These are phyloP conservation scores for Antheraea pernyi DNA, from an alignment of 1,140 invertebrate species.

Conservation along the genomic window DNA sequence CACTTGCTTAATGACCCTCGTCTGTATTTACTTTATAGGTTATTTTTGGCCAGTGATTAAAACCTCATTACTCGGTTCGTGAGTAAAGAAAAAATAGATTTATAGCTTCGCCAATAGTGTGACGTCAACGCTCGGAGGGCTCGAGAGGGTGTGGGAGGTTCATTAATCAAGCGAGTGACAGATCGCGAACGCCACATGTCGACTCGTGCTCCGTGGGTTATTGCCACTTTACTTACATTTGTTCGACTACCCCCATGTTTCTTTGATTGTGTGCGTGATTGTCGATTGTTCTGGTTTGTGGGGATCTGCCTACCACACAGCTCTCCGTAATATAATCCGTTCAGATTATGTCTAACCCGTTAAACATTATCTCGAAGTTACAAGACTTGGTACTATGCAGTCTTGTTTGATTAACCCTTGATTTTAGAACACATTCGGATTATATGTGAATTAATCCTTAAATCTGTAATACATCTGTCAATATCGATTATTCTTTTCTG, in stretches of 20 bases:
- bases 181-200: conserved; percentile 11
- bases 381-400: not conserved
- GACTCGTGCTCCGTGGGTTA: conserved; percentile 1
- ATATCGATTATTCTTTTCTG: no score
- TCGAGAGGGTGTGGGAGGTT: conserved; percentile 8
- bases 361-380: not conserved
- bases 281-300: not conserved
- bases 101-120: conserved; percentile 1
- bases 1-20: no score
- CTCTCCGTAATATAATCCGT: not conserved
- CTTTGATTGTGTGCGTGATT: conserved; percentile 1
- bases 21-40: no score
- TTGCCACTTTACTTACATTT: conserved; percentile 7
- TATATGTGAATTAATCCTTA: no score
- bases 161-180: conserved; percentile 12
- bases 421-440: no score
- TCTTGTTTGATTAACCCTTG: not conserved
- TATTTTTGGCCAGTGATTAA: no score
- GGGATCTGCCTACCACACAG: not conserved
- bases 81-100: not conserved
- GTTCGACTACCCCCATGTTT: conserved; percentile 5
- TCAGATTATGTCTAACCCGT: not conserved
- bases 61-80: no score
- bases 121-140: not conserved
- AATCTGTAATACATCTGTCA: no score